A percentile compares a stretch with the other conserved stretches of the same genome.
Conservation (phyloP, 2,888 invertebrate species). For the Megamerina dolium region DNA sequence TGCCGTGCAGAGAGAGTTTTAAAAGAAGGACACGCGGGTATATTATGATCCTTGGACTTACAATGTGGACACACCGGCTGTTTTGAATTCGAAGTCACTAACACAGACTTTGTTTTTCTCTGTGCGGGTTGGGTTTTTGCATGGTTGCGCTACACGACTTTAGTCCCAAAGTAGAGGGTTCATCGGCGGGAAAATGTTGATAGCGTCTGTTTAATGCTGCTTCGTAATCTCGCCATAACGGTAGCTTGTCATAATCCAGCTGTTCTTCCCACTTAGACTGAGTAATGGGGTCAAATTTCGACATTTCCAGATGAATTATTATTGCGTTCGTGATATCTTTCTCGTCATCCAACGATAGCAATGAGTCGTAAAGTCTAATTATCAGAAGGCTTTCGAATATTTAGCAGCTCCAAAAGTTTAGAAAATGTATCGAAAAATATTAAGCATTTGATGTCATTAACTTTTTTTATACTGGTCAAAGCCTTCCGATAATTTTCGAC, state of each 20-base stretch:
- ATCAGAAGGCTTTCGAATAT: slow-evolving; percentile 14
- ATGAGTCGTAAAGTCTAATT: background rate
- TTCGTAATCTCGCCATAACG: too few species aligned
- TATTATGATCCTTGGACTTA: too few species aligned
- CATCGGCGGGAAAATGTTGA: slow-evolving; percentile 5
- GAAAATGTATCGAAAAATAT: slow-evolving; percentile 19
- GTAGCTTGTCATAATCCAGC: background rate
- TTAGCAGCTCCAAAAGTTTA: slow-evolving; percentile 15
- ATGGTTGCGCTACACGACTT: too few species aligned
- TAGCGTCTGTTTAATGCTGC: slow-evolving; percentile 9
- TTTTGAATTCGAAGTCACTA: too few species aligned
- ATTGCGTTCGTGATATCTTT: background rate
- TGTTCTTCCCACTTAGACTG: background rate
- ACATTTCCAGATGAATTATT: background rate
- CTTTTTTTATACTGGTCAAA: too few species aligned
- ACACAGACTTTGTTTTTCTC: too few species aligned
- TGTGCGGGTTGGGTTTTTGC: too few species aligned
- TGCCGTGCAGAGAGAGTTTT: too few species aligned
- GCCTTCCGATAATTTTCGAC: slow-evolving; percentile 17
- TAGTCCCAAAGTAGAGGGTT: too few species aligned
- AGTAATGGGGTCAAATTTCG: background rate
- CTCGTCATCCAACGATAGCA: background rate
- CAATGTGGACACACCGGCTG: too few species aligned
- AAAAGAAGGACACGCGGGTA: too few species aligned
- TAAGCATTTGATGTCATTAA: slow-evolving; percentile 16